Evolutionary conservation across 2,797 vertebrate genomes (phyloP).

Genomic region (Trachurus trachurus): DNA sequence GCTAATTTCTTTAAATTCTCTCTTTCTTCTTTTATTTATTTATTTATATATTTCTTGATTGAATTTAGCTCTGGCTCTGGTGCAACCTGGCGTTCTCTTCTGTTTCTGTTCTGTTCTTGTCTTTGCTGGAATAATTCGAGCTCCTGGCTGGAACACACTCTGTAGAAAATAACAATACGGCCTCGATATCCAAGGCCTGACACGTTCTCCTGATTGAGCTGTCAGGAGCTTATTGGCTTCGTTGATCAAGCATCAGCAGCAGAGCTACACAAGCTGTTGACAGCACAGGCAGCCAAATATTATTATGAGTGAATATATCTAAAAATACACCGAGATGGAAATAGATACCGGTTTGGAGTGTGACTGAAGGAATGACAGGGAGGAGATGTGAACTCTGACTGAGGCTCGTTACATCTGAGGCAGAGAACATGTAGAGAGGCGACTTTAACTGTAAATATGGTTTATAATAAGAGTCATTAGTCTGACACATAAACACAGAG

Average conservation of each 20-base stretch:
- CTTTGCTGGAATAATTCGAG: slow-evolving; percentile 33
- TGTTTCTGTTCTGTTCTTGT: background rate
- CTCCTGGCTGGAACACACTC: slow-evolving; percentile 49
- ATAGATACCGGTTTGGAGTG: slow-evolving; percentile 34
- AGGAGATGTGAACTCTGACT: slow-evolving; percentile 6
- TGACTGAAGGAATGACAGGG: slow-evolving; percentile 1
- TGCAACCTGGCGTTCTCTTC: slow-evolving; percentile 35
- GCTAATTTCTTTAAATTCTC: background rate
- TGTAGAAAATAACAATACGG: slow-evolving; percentile 42
- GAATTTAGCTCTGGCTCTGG: slow-evolving; percentile 39
- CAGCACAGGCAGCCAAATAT: slow-evolving; percentile 50
- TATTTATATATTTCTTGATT: background rate
- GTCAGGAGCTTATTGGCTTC: slow-evolving; percentile 60
- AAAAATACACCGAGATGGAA: slow-evolving; percentile 66
- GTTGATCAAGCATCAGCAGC: slow-evolving; percentile 52
- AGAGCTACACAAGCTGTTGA: slow-evolving; percentile 66
- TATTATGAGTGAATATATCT: slow-evolving; percentile 49
- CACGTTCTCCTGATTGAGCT: slow-evolving; percentile 48
- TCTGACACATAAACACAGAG: too few species aligned
- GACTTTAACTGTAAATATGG: too few species aligned
- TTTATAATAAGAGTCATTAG: too few species aligned
- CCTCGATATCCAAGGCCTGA: slow-evolving; percentile 49
- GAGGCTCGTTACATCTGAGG: background rate
- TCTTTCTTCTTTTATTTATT: background rate
- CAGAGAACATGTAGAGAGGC: too few species aligned